Percentiles rank a stretch among this genome's conserved stretches.
These are phyloP conservation scores for Brachionus koreanus DNA, from an alignment of 1,140 invertebrate genomes.

Conservation along the genomic window DNA sequence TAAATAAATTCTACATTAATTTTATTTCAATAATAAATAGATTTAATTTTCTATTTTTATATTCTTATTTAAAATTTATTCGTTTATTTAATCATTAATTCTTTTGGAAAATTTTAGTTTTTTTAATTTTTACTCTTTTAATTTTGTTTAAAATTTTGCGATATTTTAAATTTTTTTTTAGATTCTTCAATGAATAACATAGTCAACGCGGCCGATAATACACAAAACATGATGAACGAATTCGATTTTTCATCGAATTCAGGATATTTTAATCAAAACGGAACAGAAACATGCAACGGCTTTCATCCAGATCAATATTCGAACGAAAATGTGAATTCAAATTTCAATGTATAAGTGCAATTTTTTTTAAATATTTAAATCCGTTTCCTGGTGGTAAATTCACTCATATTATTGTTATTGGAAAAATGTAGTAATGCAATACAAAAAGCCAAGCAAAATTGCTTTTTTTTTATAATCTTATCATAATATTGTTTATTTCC, in stretches of 20 bases:
- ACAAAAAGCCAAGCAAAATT: neutral
- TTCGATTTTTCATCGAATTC: conserved; percentile 3
- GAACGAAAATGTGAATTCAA: conserved; percentile 1
- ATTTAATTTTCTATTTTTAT: too few relatives aligned
- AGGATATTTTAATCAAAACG: neutral
- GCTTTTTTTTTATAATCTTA: neutral
- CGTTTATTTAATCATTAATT: too few relatives aligned
- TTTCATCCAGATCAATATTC: neutral
- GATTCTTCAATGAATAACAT: conserved; percentile 32
- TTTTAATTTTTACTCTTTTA: too few relatives aligned
- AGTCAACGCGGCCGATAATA: neutral
- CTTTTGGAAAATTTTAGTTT: too few relatives aligned
- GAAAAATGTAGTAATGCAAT: neutral
- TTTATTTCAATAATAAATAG: too few relatives aligned
- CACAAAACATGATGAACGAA: neutral
- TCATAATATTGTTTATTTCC: neutral
- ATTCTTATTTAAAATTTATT: too few relatives aligned
- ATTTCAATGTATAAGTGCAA: conserved; percentile 25
- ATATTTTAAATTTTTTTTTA: neutral
- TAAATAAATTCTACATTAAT: too few relatives aligned
- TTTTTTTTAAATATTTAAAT: neutral
- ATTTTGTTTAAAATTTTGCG: neutral
- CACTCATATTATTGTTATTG: neutral
- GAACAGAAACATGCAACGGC: neutral
- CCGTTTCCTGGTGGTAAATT: neutral